Evolutionary conservation across 2,888 invertebrate species (phyloP), one percentile per base, ranked within the genome.

Genomic region (Cepaea hortensis): DNA sequence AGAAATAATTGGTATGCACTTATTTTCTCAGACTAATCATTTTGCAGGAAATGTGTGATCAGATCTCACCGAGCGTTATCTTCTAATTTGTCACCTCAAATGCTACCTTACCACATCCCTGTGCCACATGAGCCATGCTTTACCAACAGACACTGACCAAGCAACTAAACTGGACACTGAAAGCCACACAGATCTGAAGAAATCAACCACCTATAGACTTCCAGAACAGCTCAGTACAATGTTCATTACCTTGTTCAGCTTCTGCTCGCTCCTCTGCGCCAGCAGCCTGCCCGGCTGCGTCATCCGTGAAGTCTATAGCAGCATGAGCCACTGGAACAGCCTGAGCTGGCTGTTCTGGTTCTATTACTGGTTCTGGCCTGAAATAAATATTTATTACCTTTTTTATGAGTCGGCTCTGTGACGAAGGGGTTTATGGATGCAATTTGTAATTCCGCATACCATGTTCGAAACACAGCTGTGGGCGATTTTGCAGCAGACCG

Each of bases 291-390:
- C 87, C 72, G 35, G 35, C 35, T 70, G 81, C 50, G 81, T 79
- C 86, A 70, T 85, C 88, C 72, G 86, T 62, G 20, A 70, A 20
- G 11, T 87, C 84, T 75, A 85, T 46, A 70, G 88, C 76, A 68
- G 72, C 48, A 48, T 85, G 84, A 81, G 76, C 87, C 35, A 84
- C 87, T 70, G 87, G 72, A 50, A 85, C 88, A 20, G 89, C 87
- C 72, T 88, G 89, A 20, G 85, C 88, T 81, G 91, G 88, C 70
- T 89, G 87, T 86, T 92, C 92, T 65, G 90, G 89, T 62, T 91
- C 92, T 23, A 92, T 91, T 85, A 92, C 92, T 84, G 92, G 92
- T 72, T 92, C 91, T 62, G 93, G 92, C 85, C 93, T 93, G 89
- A 23, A 86, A 70, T n/a, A n/a, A 35, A 55, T 55, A 55, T 55